Evolutionary conservation across 1,140 invertebrate species (phyloP).

Genomic region (Habropoda laboriosa): DNA sequence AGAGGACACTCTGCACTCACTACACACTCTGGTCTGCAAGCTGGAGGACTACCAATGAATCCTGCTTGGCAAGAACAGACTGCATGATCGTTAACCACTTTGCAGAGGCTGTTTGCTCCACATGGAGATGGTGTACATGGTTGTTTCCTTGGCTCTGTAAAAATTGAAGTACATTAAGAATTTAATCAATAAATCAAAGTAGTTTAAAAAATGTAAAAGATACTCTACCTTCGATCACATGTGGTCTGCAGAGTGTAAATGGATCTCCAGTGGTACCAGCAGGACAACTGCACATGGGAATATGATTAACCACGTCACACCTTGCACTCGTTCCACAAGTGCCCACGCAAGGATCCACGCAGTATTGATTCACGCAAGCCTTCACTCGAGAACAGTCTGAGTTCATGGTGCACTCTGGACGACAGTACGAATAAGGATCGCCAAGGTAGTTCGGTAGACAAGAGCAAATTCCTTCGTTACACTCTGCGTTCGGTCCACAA

Average conservation of each 20-base stretch:
- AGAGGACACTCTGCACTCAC: slow-evolving; percentile 86
- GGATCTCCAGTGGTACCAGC: slow-evolving; percentile 89
- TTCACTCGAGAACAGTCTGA: slow-evolving; percentile 89
- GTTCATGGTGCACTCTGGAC: slow-evolving; percentile 92
- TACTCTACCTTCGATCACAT: slow-evolving; percentile 63
- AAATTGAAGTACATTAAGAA: too few species aligned
- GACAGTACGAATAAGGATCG: slow-evolving; percentile 85
- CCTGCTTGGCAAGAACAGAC: slow-evolving; percentile 86
- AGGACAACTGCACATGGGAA: slow-evolving; percentile 87
- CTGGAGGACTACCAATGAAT: slow-evolving; percentile 85
- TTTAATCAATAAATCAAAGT: too few species aligned
- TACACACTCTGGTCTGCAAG: slow-evolving; percentile 85
- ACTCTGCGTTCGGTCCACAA: slow-evolving; percentile 89
- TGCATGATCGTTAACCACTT: slow-evolving; percentile 80
- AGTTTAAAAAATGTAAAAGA: too few species aligned
- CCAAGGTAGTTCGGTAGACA: slow-evolving; percentile 90
- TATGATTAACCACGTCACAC: slow-evolving; percentile 91
- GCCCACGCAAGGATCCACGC: slow-evolving; percentile 89
- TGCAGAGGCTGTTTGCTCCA: slow-evolving; percentile 81
- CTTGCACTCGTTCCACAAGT: slow-evolving; percentile 88
- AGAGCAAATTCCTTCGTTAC: slow-evolving; percentile 88
- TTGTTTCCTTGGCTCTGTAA: slow-evolving; percentile 70
- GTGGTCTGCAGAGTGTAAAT: slow-evolving; percentile 85
- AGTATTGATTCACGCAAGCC: slow-evolving; percentile 89
- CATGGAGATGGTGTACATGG: slow-evolving; percentile 83